A percentile compares a stretch with the other conserved stretches of the same genome.
Conservation (phyloP, 1,140 invertebrate species). For the Ceratosolen fusciceps region DNA sequence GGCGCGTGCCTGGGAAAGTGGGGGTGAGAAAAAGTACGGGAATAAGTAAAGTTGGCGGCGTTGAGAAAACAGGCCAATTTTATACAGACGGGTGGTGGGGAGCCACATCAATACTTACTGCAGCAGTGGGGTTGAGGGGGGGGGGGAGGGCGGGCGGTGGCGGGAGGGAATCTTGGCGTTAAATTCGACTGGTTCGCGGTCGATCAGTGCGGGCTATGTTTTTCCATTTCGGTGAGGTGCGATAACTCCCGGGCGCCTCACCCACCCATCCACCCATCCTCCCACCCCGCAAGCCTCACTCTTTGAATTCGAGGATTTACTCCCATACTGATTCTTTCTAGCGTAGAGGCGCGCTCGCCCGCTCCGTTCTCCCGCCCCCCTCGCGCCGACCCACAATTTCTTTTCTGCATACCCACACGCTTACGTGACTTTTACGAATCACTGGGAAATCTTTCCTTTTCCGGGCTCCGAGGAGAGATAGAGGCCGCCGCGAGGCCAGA, state of each 20-base stretch:
- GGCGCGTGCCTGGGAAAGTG: background rate
- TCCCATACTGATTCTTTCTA: background rate
- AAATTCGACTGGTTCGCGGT: constrained; percentile 39
- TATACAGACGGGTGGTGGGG: background rate
- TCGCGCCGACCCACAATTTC: too few species aligned
- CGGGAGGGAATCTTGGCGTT: background rate
- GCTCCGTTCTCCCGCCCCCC: background rate
- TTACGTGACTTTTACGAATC: constrained; percentile 53
- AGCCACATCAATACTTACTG: background rate
- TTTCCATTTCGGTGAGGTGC: constrained; percentile 17
- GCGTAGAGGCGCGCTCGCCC: background rate
- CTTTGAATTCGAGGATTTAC: background rate
- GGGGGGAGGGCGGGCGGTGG: too few species aligned
- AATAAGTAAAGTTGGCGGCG: background rate
- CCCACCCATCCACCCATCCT: too few species aligned
- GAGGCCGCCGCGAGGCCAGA: background rate
- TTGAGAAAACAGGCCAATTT: background rate
- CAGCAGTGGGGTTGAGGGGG: too few species aligned
- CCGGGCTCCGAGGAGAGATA: background rate
- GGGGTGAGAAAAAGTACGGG: background rate
- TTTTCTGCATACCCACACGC: constrained; percentile 41
- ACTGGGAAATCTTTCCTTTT: constrained; percentile 28
- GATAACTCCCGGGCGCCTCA: too few species aligned
- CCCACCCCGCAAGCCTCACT: too few species aligned
- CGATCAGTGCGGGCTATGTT: constrained; percentile 15